Conservation (phyloP, 2,797 vertebrate genomes). For the Sciurus vulgaris region DNA sequence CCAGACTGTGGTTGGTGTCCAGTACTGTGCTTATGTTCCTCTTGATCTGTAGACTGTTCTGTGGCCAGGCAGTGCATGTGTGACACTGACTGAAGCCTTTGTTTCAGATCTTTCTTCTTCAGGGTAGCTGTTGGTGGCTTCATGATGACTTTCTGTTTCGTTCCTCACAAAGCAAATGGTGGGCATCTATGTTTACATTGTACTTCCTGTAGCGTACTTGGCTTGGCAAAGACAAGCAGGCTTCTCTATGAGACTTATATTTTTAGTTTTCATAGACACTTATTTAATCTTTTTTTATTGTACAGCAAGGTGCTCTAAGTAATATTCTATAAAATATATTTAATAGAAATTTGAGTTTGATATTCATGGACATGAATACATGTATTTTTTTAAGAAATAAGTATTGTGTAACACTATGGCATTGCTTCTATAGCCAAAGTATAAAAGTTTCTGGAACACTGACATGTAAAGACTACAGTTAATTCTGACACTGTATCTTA, state of each 20-base stretch:
- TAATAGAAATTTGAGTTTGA: constrained; percentile 91
- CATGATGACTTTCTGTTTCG: constrained; percentile 23
- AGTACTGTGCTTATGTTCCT: neutral
- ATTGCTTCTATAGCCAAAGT: constrained; percentile 91
- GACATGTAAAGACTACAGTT: constrained; percentile 88
- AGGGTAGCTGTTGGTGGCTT: neutral
- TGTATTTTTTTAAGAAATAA: constrained; percentile 90
- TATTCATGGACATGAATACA: constrained; percentile 89
- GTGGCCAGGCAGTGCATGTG: constrained; percentile 56
- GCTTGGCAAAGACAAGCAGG: constrained; percentile 81
- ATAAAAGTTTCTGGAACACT: constrained; percentile 87
- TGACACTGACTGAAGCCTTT: constrained; percentile 63
- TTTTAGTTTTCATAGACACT: constrained; percentile 89
- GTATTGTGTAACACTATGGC: constrained; percentile 90
- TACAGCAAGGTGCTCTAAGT: constrained; percentile 91
- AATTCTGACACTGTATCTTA: constrained; percentile 86
- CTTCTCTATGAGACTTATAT: constrained; percentile 81
- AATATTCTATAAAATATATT: constrained; percentile 90
- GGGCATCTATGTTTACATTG: constrained; percentile 80
- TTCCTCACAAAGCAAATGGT: constrained; percentile 70
- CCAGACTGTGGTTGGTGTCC: constrained; percentile 35
- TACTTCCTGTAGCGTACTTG: constrained; percentile 66
- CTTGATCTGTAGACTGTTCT: neutral
- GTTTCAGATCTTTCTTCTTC: constrained; percentile 30
- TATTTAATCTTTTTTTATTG: constrained; percentile 90